Evolutionary conservation across 2,113 vertebrate species (phyloP), one percentile per base, ranked within the genome.

Genomic region (Cepphus grylle): DNA sequence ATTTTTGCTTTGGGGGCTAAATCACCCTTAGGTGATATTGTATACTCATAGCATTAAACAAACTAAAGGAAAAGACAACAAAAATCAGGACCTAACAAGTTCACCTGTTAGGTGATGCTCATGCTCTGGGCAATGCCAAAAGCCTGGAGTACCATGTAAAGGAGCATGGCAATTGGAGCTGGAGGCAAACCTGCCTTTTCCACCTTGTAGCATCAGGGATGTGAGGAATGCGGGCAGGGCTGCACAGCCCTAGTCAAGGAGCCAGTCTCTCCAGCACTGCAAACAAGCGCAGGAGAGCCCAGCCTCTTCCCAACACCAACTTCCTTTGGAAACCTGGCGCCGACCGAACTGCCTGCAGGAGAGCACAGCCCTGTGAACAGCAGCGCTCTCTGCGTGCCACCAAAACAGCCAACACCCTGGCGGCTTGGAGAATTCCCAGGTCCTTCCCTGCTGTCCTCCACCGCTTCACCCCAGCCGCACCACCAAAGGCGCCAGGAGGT

Each of bases 261-360:
- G 17, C 13, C 86, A 63, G 71, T 32, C 71, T 23, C 81, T 83
- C n/a, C 40, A 76, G 56, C 2, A 1, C 49, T 32, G 30, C 40
- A 89, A 59, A 20, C 9, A 47, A 81, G 21, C 40, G 38, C 89
- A 93, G 73, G 30, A 74, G 56, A 95, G 52, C 78, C 70, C 70
- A 80, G 70, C 56, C 81, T 87, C 56, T 76, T 91, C 69, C 84
- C 66, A 82, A 29, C 25, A 87, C 19, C 81, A 76, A 61, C 89
- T 96, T 97, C 95, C 94, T 94, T 90, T 1, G 21, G 94, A 96
- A 97, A 96, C 56, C 87, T 93, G 96, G 89, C 27, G 0, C 91
- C n/a, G 2, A 53, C 10, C 4, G 3, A 53, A 55, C 8, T 0
- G 77, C 81, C 76, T 16, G 72, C 65, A 94, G 83, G 59, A 88